Evolutionary conservation across 1,140 invertebrate genomes (phyloP), one percentile per base, ranked within the genome.

Genomic region (Drosophila kohkoa): DNA sequence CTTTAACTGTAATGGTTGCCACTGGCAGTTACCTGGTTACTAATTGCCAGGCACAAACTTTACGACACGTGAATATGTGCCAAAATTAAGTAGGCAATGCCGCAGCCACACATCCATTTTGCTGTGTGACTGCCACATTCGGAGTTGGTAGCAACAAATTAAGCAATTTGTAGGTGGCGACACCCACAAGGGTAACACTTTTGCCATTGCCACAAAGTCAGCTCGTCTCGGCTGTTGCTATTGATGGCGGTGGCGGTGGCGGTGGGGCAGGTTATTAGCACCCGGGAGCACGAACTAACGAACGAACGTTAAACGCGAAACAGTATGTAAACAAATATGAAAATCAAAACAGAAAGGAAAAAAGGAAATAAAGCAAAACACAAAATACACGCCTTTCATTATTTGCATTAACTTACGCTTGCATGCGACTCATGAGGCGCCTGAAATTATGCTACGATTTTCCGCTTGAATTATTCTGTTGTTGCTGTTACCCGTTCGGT

Each of bases 381-480:
- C 49, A 52, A 28, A 43, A 59, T n/a, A 64, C 45, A 54, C 48
- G 46, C 7, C 32, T 57, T 38, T 25, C 20, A 25, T 25, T 55
- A 68, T 77, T 83, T 74, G 77, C 83, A 80, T 88, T 48, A 68
- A 90, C 87, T 90, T 81, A 90, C 87, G 80, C 80, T 83, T 90
- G 87, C 82, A 90, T 90, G 80, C 87, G 87, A 74, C 81, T 90
- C 87, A 90, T 90, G 65, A 43, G 80, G 69, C 80, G 77, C 80
- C 79, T 69, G 1, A 54, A 69, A 67, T 54, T 87, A 87, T 88
- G 83, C 80, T 88, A 73, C 72, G 58, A 6, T 64, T 43, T 15
- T 3, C 15, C 41, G 16, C 30, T 16, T 7, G 6, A 48, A 30
- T 20, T 35, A 43, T 25, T 7, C 10, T 11, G 7, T 25, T 48